A percentile compares a stretch with the other conserved stretches of the same genome.
Evolutionary conservation across 2,113 vertebrate species (phyloP).

Genomic region (Nymphicus hollandicus): DNA sequence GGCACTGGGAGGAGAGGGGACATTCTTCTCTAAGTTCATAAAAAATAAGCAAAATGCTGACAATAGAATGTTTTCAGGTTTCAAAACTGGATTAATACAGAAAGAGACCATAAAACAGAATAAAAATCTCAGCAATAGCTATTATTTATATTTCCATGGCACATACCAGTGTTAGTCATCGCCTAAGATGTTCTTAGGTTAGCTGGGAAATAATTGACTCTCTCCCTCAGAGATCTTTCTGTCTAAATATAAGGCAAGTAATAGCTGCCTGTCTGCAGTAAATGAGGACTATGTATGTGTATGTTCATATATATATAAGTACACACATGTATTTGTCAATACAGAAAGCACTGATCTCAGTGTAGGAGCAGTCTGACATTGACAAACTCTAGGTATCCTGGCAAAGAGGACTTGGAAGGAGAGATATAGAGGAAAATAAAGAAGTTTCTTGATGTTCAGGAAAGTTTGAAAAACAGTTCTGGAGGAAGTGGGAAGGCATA

Average conservation of each 20-base stretch:
- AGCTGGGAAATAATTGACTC: background rate
- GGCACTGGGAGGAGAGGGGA: background rate
- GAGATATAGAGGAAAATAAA: background rate
- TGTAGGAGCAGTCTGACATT: background rate
- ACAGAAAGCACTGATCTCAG: background rate
- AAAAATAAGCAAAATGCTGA: conserved; percentile 5
- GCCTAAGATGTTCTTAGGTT: background rate
- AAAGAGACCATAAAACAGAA: background rate
- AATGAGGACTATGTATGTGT: background rate
- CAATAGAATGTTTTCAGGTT: conserved; percentile 4
- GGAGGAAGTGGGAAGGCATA: background rate
- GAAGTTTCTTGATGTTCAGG: background rate
- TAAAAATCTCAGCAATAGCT: background rate
- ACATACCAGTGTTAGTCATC: background rate
- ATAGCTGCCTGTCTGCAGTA: background rate
- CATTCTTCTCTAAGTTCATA: background rate
- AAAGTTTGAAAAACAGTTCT: background rate
- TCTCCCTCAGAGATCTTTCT: background rate
- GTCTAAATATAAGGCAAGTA: background rate
- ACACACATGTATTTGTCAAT: background rate
- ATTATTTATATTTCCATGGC: background rate
- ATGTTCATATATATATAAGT: no score
- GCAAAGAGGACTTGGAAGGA: background rate
- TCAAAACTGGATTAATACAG: background rate
- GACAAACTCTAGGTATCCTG: background rate